Evolutionary conservation across 2,888 invertebrate genomes (phyloP).

Genomic region (Antheraea assamensis): DNA sequence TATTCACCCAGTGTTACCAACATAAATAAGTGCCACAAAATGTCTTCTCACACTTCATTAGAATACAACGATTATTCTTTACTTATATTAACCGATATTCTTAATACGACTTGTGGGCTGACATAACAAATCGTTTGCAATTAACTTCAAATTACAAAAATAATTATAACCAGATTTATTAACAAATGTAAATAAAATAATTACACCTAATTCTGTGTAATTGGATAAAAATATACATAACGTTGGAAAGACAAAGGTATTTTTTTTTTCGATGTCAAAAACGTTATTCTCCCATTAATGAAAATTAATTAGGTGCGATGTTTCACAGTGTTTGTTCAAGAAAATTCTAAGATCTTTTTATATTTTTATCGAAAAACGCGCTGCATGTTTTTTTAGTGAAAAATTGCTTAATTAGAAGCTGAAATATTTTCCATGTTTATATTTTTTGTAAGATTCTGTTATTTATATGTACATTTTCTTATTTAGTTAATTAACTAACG

Average conservation of each 20-base stretch:
- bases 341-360: background rate
- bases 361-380: background rate
- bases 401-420: constrained; percentile 1
- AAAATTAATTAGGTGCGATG: background rate
- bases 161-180: background rate
- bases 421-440: background rate
- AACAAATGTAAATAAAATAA: background rate
- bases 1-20: too few relatives aligned
- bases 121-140: too few relatives aligned
- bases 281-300: background rate
- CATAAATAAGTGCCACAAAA: too few relatives aligned
- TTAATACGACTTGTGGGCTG: too few relatives aligned
- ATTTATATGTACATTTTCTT: background rate
- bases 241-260: background rate
- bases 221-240: background rate
- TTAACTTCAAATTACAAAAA: background rate
- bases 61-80: too few relatives aligned
- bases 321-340: background rate
- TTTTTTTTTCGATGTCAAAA: background rate
- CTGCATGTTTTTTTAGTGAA: background rate
- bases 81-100: too few relatives aligned
- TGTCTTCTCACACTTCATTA: too few relatives aligned
- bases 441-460: background rate
- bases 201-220: too few relatives aligned
- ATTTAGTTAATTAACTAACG: background rate